Conservation (phyloP, 2,797 vertebrate genomes). For the Sparidentex hasta region DNA sequence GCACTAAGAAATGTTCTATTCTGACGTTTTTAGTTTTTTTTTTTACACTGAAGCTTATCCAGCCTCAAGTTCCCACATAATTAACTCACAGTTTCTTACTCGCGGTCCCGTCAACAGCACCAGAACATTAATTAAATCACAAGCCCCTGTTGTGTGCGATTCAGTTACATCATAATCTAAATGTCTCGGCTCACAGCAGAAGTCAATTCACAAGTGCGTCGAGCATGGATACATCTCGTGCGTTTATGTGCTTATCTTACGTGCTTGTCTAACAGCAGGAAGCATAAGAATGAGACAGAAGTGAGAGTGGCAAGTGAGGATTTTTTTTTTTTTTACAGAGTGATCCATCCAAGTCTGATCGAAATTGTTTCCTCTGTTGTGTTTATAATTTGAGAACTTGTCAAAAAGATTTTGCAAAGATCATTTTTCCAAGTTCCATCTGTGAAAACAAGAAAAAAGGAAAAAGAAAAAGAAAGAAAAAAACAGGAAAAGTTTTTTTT, state of each 20-base stretch:
- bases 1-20: conserved; percentile 32
- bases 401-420: too few species aligned
- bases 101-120: conserved; percentile 11
- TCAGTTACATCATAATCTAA: conserved; percentile 29
- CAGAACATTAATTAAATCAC: conserved; percentile 34
- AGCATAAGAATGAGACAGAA: background rate
- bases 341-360: too few species aligned
- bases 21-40: conserved; percentile 6
- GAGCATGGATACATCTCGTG: background rate
- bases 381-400: too few species aligned
- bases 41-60: conserved; percentile 35
- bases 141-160: conserved; percentile 25
- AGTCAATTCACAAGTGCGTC: conserved; percentile 5
- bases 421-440: too few species aligned
- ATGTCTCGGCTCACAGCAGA: conserved; percentile 1
- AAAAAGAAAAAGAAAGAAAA: too few species aligned
- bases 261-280: background rate
- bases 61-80: conserved; percentile 45
- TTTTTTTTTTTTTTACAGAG: too few species aligned
- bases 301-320: too few species aligned
- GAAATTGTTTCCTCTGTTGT: too few species aligned
- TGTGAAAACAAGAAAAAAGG: too few species aligned
- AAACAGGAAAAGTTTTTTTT: too few species aligned
- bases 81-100: conserved; percentile 44
- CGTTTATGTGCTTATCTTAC: background rate